Conservation (phyloP, 2,113 vertebrate species). For the Pangasianodon hypophthalmus region DNA sequence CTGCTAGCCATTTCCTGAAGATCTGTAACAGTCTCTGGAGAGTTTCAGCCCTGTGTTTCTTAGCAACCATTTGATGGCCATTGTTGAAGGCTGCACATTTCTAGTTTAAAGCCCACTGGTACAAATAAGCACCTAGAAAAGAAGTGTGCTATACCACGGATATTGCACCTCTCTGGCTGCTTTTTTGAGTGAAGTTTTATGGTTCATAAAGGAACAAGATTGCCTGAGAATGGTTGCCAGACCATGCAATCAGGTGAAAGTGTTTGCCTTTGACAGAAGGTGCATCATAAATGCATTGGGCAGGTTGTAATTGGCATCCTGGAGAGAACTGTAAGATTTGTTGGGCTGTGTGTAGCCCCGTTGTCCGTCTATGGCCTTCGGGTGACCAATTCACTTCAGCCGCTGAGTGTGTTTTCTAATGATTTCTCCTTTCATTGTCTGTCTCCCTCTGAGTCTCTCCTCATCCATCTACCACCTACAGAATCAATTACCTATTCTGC, state of each 20-base stretch:
- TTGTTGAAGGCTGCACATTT: slow-evolving; percentile 6
- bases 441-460: slow-evolving; percentile 29
- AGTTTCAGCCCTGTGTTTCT: slow-evolving; percentile 33
- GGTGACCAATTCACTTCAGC: slow-evolving; percentile 20
- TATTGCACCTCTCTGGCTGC: background rate
- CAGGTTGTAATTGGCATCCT: slow-evolving; percentile 11
- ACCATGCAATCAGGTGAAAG: slow-evolving; percentile 12
- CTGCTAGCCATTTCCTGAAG: slow-evolving; percentile 15
- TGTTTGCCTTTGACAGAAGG: slow-evolving; percentile 11
- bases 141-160: background rate
- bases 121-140: slow-evolving; percentile 14
- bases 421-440: slow-evolving; percentile 26
- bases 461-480: slow-evolving; percentile 32
- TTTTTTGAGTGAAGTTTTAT: slow-evolving; percentile 17
- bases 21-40: background rate
- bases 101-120: slow-evolving; percentile 23
- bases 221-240: slow-evolving; percentile 21
- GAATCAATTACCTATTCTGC: slow-evolving; percentile 38
- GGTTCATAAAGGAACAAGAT: slow-evolving; percentile 18
- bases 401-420: slow-evolving; percentile 28
- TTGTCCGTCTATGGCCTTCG: slow-evolving; percentile 15
- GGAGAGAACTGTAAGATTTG: slow-evolving; percentile 18
- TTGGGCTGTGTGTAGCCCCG: background rate
- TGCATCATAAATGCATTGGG: background rate
- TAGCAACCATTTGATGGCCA: slow-evolving; percentile 46